Evolutionary conservation across 2,888 invertebrate species (phyloP).

Genomic region (Cremastinae sp.): DNA sequence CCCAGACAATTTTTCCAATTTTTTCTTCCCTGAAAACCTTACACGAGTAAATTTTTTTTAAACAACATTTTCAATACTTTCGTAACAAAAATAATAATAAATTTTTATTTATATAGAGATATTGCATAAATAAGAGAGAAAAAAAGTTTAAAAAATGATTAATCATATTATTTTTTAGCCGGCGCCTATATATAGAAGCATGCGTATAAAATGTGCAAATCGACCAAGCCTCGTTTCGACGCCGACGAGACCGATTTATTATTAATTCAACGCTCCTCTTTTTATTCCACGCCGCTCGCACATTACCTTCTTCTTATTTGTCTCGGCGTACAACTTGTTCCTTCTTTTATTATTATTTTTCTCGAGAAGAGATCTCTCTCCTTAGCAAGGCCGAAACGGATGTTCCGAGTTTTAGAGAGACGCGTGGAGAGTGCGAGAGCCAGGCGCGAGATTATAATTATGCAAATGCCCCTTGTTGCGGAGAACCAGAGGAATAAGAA

Average conservation of each 20-base stretch:
- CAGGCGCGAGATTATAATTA: conserved; percentile 78
- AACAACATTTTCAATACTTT: too few species aligned
- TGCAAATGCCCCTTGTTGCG: conserved; percentile 78
- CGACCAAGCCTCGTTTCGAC: conserved; percentile 52
- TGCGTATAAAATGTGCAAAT: conserved; percentile 17
- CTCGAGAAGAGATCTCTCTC: conserved; percentile 29
- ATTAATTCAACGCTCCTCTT: conserved; percentile 57
- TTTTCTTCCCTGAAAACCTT: too few species aligned
- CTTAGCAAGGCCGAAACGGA: conserved; percentile 54
- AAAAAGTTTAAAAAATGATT: too few species aligned
- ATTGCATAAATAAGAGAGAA: too few species aligned
- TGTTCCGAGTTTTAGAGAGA: conserved; percentile 68
- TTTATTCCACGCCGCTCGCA: conserved; percentile 41
- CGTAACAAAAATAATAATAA: too few species aligned
- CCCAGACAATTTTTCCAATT: too few species aligned
- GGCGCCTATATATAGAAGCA: too few species aligned
- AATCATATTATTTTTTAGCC: too few species aligned
- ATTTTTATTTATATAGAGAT: too few species aligned
- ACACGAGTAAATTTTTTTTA: too few species aligned
- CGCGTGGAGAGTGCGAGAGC: conserved; percentile 58
- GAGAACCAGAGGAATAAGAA: conserved; percentile 56
- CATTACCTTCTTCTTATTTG: conserved; percentile 43
- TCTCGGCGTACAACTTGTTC: background rate
- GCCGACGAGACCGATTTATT: conserved; percentile 59
- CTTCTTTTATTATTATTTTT: conserved; percentile 35